These are phyloP conservation scores for Delia radicum DNA, from an alignment of 1,140 invertebrate genomes.

Conservation along the genomic window DNA sequence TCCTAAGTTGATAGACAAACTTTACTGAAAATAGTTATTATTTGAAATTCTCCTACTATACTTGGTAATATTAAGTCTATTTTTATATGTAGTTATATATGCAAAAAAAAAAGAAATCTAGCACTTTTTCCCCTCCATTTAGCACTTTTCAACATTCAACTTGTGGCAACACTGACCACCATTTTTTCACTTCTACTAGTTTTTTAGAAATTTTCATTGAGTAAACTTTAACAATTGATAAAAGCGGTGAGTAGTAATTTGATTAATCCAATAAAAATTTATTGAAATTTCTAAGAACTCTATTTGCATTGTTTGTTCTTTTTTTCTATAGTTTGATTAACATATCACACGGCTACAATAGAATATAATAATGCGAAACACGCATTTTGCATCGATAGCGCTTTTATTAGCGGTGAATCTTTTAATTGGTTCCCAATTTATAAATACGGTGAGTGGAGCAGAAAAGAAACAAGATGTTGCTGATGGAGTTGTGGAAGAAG, in stretches of 20 bases:
- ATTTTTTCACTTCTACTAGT: not conserved
- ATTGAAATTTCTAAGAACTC: not conserved
- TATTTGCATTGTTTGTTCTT: not conserved
- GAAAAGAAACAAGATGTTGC: constrained; percentile 36
- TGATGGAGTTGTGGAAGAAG: constrained; percentile 48
- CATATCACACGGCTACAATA: not conserved
- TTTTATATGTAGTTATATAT: too few species aligned
- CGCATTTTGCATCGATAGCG: not conserved
- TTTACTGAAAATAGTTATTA: too few species aligned
- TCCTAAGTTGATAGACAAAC: too few species aligned
- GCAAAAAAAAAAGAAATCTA: too few species aligned
- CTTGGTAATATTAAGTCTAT: too few species aligned
- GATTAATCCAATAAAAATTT: not conserved
- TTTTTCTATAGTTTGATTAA: not conserved
- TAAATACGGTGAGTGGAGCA: constrained; percentile 22
- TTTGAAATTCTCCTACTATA: too few species aligned
- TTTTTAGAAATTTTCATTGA: constrained; percentile 7
- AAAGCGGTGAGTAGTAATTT: constrained; percentile 9
- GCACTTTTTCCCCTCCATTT: too few species aligned
- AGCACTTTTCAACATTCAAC: too few species aligned
- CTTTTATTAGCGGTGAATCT: constrained; percentile 8
- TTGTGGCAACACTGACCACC: too few species aligned
- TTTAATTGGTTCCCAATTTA: not conserved
- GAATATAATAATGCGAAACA: not conserved
- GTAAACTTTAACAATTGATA: constrained; percentile 8